Conservation (phyloP, 53 echinoderm and acorn worm genomes). For the Crossaster papposus region DNA sequence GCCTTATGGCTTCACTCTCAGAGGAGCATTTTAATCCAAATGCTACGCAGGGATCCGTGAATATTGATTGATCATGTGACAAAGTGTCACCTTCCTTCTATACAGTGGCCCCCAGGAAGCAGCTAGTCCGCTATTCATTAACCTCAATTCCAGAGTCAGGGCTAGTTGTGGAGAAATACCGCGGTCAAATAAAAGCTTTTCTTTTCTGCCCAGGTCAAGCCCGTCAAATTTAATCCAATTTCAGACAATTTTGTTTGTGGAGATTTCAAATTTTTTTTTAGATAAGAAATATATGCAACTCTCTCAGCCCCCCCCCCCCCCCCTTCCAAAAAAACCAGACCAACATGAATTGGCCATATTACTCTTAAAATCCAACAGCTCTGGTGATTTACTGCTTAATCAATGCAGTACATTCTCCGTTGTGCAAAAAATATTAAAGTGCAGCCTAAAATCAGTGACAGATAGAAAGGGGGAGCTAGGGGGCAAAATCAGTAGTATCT, state of each 20-base stretch:
- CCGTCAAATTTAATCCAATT: background rate
- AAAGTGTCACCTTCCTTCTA: background rate
- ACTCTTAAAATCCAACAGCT: background rate
- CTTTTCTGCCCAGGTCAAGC: background rate
- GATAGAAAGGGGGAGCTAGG: no score
- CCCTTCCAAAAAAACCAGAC: no score
- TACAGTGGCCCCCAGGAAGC: background rate
- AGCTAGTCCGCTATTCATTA: background rate
- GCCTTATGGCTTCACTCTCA: background rate
- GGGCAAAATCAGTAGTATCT: no score
- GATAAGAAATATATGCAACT: no score
- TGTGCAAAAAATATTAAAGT: background rate
- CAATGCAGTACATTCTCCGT: background rate
- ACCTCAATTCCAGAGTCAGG: background rate
- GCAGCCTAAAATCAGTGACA: background rate
- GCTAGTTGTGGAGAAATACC: background rate
- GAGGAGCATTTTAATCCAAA: background rate
- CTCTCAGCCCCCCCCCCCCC: no score
- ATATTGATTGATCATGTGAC: slow-evolving; percentile 27
- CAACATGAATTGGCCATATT: background rate
- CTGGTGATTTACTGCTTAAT: background rate
- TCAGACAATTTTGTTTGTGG: background rate
- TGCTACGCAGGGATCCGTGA: background rate
- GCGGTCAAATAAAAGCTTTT: background rate
- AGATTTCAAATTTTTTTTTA: no score